These are phyloP conservation scores for Phycodurus eques DNA, from an alignment of 2,113 vertebrate species.

Conservation along the genomic window DNA sequence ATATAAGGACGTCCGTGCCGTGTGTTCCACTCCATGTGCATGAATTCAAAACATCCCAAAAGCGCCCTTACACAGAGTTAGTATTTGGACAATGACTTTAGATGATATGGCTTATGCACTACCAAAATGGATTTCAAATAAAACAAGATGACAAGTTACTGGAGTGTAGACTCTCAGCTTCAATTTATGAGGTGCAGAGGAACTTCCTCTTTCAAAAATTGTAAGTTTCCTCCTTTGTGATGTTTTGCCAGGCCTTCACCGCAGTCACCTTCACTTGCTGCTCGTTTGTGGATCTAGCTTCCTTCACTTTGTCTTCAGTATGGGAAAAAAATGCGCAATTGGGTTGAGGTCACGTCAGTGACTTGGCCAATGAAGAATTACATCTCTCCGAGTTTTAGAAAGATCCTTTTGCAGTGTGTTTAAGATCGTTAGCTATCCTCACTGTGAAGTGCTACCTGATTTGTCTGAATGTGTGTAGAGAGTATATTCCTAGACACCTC, in stretches of 20 bases:
- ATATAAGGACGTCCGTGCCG: slow-evolving; percentile 12
- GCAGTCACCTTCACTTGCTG: not conserved
- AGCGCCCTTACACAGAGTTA: not conserved
- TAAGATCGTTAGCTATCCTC: too few species aligned
- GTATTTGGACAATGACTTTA: not conserved
- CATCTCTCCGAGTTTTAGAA: not conserved
- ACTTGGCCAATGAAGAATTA: not conserved
- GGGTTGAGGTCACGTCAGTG: not conserved
- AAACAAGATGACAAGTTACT: not conserved
- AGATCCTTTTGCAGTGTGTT: too few species aligned
- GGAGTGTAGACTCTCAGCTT: too few species aligned
- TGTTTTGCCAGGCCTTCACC: not conserved
- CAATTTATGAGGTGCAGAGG: not conserved
- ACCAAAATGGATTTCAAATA: not conserved
- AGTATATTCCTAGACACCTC: not conserved
- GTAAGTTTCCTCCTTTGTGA: not conserved
- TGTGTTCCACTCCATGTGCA: not conserved
- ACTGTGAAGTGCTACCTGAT: too few species aligned
- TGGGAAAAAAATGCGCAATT: not conserved
- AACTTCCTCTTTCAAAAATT: not conserved
- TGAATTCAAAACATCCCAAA: slow-evolving; percentile 12
- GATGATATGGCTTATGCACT: not conserved
- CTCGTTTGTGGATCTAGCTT: not conserved
- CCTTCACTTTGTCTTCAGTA: not conserved
- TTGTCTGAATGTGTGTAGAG: not conserved